Evolutionary conservation across 2,888 invertebrate genomes (phyloP).

Genomic region (Melolontha melolontha): DNA sequence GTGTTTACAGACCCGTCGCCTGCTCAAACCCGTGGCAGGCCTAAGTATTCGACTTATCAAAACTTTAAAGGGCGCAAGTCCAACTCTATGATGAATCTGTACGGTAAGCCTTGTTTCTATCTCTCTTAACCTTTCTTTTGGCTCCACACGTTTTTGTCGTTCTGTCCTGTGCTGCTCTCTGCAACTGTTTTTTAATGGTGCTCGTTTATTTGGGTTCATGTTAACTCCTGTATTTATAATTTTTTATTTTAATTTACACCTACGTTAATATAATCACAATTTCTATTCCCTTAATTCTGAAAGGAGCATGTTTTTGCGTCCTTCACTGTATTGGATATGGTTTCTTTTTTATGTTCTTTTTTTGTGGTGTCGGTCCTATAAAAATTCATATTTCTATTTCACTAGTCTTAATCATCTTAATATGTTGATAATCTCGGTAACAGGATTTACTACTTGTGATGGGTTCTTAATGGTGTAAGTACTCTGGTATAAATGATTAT

Average conservation of each 20-base stretch:
- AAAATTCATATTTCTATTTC: not conserved
- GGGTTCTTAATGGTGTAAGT: slow-evolving; percentile 30
- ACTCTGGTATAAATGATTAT: slow-evolving; percentile 22
- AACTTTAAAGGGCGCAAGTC: slow-evolving; percentile 93
- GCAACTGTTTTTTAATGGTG: slow-evolving; percentile 26
- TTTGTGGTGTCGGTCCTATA: slow-evolving; percentile 37
- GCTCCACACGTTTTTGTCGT: slow-evolving; percentile 36
- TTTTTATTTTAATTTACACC: slow-evolving; percentile 3
- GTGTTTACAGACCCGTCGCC: slow-evolving; percentile 88
- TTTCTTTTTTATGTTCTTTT: slow-evolving; percentile 19
- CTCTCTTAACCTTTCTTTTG: slow-evolving; percentile 39
- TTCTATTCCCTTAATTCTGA: not conserved
- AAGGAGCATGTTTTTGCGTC: slow-evolving; percentile 29
- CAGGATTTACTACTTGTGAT: not conserved
- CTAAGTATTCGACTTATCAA: slow-evolving; percentile 87
- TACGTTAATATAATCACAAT: not conserved
- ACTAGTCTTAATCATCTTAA: slow-evolving; percentile 26
- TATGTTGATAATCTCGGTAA: slow-evolving; percentile 20
- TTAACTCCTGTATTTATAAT: slow-evolving; percentile 15
- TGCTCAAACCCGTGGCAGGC: slow-evolving; percentile 82
- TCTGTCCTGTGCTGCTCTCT: slow-evolving; percentile 40
- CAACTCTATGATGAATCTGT: slow-evolving; percentile 95
- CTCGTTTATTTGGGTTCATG: slow-evolving; percentile 36
- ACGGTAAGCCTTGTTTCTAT: slow-evolving; percentile 77
- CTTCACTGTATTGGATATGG: slow-evolving; percentile 18